Evolutionary conservation across 2,888 invertebrate species (phyloP), one percentile per base, ranked within the genome.

Genomic region (Nephrotoma appendiculata): DNA sequence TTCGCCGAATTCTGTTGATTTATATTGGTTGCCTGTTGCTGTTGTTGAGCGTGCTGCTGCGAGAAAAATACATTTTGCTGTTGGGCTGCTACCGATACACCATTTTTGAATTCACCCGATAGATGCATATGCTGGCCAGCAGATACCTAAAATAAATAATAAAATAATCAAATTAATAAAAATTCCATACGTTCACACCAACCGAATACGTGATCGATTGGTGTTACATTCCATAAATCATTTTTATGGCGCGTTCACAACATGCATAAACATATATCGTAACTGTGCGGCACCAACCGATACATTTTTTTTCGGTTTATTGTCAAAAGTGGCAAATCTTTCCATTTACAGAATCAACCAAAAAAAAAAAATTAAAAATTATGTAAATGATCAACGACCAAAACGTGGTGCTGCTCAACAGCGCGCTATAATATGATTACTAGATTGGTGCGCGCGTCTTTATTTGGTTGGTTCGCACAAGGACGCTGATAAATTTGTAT

Each of bases 61-160:
- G 90, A 92, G 90, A 95, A 95, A 92, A 96, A 96, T 93, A 96
- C 95, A 89, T 96, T 96, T 91, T 96, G 96, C 90, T 96, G 96
- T 91, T 96, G 96, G 43, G 96, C 95, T n/a, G 96, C 96, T 87
- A 96, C 95, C 1, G 96, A 95, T 86, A 96, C 95, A 88, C 94
- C 95, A 89, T 94, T 94, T 90, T 95, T 95, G 89, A 95, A 92
- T 88, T 95, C 95, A 88, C 95, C 94, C 89, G 94, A 94, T 89
- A 96, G 93, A 91, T 96, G 95, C 93, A 96, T 94, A 90, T 96
- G 96, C 91, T 97, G 97, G 44, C 96, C 97, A 89, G 96, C 96
- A 2, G 96, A 96, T 89, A 97, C 96, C 96, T 97, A 91, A 12
- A 57, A 57, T 86, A 41, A 43, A 48, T 2, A 43, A 86, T 15